Percentiles rank a stretch among this genome's conserved stretches.
These are phyloP conservation scores for Echinarachnius parma DNA, from an alignment of 53 echinoderm and acorn worm species.

Conservation along the genomic window DNA sequence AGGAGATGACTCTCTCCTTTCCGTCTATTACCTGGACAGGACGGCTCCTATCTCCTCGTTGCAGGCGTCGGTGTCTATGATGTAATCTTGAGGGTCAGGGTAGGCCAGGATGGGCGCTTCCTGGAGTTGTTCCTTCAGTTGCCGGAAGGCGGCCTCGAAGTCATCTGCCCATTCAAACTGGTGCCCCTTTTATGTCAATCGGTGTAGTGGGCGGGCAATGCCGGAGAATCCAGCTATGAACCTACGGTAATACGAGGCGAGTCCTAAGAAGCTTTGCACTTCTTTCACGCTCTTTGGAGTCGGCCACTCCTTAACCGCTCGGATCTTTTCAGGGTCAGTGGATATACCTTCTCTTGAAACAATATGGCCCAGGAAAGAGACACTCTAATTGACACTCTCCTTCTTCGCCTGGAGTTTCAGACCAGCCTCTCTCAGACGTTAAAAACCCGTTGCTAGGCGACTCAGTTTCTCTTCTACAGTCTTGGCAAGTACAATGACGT, in stretches of 20 bases:
- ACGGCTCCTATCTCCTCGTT: conserved; percentile 10
- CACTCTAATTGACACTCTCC: neutral
- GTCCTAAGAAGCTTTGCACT: conserved; percentile 30
- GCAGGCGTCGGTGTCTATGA: conserved; percentile 22
- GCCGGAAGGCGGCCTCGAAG: conserved; percentile 12
- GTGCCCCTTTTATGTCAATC: conserved; percentile 15
- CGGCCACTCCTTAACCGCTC: conserved; percentile 22
- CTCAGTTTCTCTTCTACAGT: conserved; percentile 2
- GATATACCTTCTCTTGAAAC: conserved; percentile 9
- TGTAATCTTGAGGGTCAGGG: conserved; percentile 3
- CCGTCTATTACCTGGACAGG: conserved; percentile 4
- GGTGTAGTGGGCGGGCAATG: conserved; percentile 29
- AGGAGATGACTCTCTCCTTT: conserved; percentile 3
- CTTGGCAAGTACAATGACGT: conserved; percentile 29
- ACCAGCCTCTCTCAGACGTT: conserved; percentile 10
- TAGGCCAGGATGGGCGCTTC: conserved; percentile 20
- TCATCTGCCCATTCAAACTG: conserved; percentile 11
- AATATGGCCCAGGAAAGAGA: conserved; percentile 4
- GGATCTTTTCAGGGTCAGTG: conserved; percentile 21
- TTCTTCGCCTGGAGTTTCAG: conserved; percentile 23
- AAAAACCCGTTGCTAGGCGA: neutral
- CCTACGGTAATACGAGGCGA: conserved; percentile 38
- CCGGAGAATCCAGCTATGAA: conserved; percentile 20
- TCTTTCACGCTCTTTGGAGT: conserved; percentile 15
- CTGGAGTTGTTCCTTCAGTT: conserved; percentile 8